Conservation (phyloP, 2,888 invertebrate species). For the Watsonalla cultraria region DNA sequence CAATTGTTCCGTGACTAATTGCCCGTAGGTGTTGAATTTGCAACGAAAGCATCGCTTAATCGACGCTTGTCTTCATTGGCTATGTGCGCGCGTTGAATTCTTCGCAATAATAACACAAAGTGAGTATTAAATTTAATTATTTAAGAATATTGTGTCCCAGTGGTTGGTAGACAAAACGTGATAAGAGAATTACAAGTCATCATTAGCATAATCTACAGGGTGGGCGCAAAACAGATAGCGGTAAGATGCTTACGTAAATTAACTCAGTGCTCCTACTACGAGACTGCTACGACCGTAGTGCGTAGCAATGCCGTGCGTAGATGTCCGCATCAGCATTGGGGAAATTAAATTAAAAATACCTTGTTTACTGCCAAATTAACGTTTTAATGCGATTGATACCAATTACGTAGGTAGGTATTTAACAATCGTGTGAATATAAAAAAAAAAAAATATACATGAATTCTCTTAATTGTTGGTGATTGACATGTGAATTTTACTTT, state of each 20-base stretch:
- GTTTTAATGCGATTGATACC: background rate
- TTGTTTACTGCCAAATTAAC: constrained; percentile 14
- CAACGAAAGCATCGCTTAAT: constrained; percentile 36
- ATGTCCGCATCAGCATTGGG: constrained; percentile 32
- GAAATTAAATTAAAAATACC: constrained; percentile 17
- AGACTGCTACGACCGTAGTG: constrained; percentile 26
- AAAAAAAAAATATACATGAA: too few species aligned
- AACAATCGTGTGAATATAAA: too few species aligned
- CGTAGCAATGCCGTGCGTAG: constrained; percentile 28
- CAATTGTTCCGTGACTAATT: constrained; percentile 79
- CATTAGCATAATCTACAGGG: constrained; percentile 71
- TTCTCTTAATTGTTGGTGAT: too few species aligned
- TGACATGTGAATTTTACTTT: too few species aligned
- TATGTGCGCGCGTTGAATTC: background rate
- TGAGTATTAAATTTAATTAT: constrained; percentile 21
- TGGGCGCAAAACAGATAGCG: constrained; percentile 70
- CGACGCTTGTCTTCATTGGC: constrained; percentile 12
- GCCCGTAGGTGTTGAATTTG: constrained; percentile 67
- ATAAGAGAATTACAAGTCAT: constrained; percentile 68
- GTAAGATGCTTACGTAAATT: constrained; percentile 76
- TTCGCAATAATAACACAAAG: background rate
- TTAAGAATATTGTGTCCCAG: constrained; percentile 29
- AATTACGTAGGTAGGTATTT: too few species aligned
- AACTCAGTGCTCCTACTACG: constrained; percentile 47
- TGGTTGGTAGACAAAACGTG: constrained; percentile 62